phyloP scores from a whole-genome alignment of 1,140 invertebrate species.

The Rhynchophorus ferrugineus region DNA sequence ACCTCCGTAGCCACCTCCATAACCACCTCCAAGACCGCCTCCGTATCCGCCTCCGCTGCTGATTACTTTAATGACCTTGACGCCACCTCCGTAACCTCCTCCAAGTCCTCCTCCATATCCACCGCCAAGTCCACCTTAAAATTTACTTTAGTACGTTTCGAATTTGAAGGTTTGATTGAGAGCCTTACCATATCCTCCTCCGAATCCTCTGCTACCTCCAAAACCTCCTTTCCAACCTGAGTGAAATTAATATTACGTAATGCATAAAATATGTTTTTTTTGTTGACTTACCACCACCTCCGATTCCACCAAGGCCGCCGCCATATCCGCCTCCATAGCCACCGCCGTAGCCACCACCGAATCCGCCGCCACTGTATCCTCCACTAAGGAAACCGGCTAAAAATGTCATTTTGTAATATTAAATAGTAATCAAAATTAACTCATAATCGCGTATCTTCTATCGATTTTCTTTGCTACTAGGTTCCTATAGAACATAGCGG shows the following conservation, averaged over 20 bases:
- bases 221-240: neutral
- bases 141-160: neutral
- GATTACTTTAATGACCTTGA: slow-evolving; percentile 3
- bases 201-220: neutral
- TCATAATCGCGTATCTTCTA: too few relatives aligned
- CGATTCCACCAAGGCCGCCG: slow-evolving; percentile 3
- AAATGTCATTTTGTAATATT: too few relatives aligned
- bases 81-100: slow-evolving; percentile 6
- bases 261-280: too few relatives aligned
- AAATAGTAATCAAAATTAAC: too few relatives aligned
- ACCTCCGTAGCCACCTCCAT: slow-evolving; percentile 10
- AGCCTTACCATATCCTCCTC: too few relatives aligned
- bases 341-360: slow-evolving; percentile 10
- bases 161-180: neutral
- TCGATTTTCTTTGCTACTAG: too few relatives aligned
- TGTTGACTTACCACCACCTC: slow-evolving; percentile 7
- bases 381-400: slow-evolving; percentile 25
- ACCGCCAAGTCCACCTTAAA: neutral
- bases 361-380: slow-evolving; percentile 19
- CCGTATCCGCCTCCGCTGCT: slow-evolving; percentile 7
- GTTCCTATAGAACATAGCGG: too few relatives aligned
- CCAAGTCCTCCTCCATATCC: neutral
- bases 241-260: too few relatives aligned
- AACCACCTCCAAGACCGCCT: slow-evolving; percentile 1
- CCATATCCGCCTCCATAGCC: slow-evolving; percentile 15